These are phyloP conservation scores for Darevskia mixta DNA, from an alignment of 2,797 vertebrate species.

Conservation along the genomic window DNA sequence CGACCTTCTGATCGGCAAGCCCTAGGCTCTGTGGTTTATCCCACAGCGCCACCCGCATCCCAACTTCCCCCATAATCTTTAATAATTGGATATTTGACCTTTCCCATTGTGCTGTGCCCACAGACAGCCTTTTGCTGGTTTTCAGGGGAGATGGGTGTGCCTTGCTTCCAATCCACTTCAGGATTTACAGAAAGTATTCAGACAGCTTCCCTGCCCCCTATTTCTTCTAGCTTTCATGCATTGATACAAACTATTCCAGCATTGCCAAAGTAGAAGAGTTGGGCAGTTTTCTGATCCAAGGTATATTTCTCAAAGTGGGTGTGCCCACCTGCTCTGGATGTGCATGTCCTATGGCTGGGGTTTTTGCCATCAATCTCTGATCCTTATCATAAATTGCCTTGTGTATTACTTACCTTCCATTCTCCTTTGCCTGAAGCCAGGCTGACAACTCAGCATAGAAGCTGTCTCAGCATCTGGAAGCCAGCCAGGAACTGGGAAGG, in stretches of 20 bases:
- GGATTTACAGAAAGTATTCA: not conserved
- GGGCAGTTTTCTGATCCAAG: not conserved
- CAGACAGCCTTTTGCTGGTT: not conserved
- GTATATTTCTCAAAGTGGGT: not conserved
- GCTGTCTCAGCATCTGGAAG: slow-evolving; percentile 9
- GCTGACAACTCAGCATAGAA: not conserved
- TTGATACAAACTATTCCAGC: not conserved
- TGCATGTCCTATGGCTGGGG: not conserved
- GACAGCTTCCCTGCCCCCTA: too few relatives aligned
- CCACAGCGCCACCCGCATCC: too few relatives aligned
- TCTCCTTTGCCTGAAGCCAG: slow-evolving; percentile 4
- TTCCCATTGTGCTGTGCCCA: not conserved
- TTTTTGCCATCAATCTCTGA: not conserved
- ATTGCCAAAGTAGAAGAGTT: not conserved
- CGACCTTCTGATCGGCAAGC: too few relatives aligned
- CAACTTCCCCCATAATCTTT: not conserved
- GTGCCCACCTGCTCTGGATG: not conserved
- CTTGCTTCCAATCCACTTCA: not conserved
- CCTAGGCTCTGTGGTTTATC: too few relatives aligned
- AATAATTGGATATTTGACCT: not conserved
- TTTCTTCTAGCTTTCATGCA: not conserved
- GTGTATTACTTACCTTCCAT: not conserved
- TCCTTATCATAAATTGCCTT: not conserved
- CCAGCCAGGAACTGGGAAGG: slow-evolving; percentile 15
- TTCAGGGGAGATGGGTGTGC: not conserved